Evolutionary conservation across 2,888 invertebrate genomes (phyloP).

Genomic region (Agonopterix alstromeriana): DNA sequence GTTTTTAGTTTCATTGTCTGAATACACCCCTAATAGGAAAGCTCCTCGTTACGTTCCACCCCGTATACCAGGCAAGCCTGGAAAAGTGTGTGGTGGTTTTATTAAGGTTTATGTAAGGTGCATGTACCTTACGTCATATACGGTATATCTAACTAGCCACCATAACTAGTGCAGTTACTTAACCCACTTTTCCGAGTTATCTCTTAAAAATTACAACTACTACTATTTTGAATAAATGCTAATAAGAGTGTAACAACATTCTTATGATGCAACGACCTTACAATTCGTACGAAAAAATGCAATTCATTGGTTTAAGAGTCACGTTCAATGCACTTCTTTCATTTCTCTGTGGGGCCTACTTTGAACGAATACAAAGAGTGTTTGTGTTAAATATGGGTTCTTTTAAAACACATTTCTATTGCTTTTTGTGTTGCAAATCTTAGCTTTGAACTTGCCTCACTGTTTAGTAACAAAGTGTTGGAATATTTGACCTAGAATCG

Average conservation of each 20-base stretch:
- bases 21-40: too few species aligned
- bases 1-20: too few species aligned
- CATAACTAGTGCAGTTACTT: background rate
- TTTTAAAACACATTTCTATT: background rate
- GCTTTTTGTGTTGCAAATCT: slow-evolving; percentile 1
- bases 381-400: background rate
- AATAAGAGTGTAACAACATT: slow-evolving; percentile 1
- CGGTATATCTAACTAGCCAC: too few species aligned
- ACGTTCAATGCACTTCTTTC: slow-evolving; percentile 17
- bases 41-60: too few species aligned
- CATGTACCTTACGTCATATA: too few species aligned
- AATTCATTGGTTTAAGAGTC: slow-evolving; percentile 22
- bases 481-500: background rate
- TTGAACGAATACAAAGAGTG: background rate
- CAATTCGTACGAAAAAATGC: slow-evolving; percentile 7
- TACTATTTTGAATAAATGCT: slow-evolving; percentile 6
- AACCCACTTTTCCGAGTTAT: slow-evolving; percentile 5
- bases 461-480: background rate
- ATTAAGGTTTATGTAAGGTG: too few species aligned
- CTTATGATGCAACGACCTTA: slow-evolving; percentile 3
- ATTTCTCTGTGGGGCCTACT: background rate
- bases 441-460: slow-evolving; percentile 4
- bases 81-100: too few species aligned
- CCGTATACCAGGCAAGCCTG: too few species aligned
- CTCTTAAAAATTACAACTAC: slow-evolving; percentile 1